These are phyloP conservation scores for Lucifuga dentata DNA, from an alignment of 2,113 vertebrate genomes.

Conservation along the genomic window DNA sequence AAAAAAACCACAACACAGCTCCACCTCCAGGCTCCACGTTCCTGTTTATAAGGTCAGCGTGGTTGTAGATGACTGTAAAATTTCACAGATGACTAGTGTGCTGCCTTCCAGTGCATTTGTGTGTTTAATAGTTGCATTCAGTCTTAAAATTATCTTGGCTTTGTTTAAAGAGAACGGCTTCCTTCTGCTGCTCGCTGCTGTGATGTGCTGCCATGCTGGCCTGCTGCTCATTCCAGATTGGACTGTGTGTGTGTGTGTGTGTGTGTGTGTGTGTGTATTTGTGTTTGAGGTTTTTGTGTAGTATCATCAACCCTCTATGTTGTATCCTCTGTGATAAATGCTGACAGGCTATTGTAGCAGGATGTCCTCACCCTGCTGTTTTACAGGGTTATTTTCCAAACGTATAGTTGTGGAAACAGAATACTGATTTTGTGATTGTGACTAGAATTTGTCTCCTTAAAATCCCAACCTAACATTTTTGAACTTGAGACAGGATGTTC, in stretches of 20 bases:
- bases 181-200: neutral
- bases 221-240: constrained; percentile 30
- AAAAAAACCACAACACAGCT: too few relatives aligned
- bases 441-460: too few relatives aligned
- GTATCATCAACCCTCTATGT: too few relatives aligned
- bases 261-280: neutral
- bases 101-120: constrained; percentile 50
- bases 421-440: too few relatives aligned
- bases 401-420: too few relatives aligned
- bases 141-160: constrained; percentile 40
- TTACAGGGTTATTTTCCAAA: too few relatives aligned
- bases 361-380: too few relatives aligned
- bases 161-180: constrained; percentile 9
- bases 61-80: constrained; percentile 68
- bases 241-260: constrained; percentile 11
- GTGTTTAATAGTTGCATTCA: constrained; percentile 50
- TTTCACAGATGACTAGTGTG: constrained; percentile 69
- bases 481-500: too few relatives aligned
- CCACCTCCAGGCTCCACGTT: constrained; percentile 25
- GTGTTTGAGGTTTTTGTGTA: too few relatives aligned
- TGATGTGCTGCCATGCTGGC: constrained; percentile 16
- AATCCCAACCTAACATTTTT: too few relatives aligned
- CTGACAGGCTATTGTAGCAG: too few relatives aligned
- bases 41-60: constrained; percentile 71
- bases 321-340: too few relatives aligned